phyloP scores from a whole-genome alignment of 2,888 invertebrate species.

The Argyresthia albistria region DNA sequence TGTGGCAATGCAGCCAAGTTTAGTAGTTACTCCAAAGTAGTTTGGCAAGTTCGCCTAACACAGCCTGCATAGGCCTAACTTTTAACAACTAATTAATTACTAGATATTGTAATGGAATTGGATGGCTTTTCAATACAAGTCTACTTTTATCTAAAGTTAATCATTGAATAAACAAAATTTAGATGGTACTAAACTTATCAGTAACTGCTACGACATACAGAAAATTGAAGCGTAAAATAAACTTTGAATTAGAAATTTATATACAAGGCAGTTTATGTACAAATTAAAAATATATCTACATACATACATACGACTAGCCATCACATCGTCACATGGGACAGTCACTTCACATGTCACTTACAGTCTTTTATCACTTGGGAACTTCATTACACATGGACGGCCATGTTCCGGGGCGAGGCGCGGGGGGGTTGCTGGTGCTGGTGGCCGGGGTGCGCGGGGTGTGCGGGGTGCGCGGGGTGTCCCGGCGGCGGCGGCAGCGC shows the following conservation, averaged over 20 bases:
- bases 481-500: conserved; percentile 66
- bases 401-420: conserved; percentile 77
- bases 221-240: neutral
- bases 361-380: conserved; percentile 18
- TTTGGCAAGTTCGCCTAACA: conserved; percentile 51
- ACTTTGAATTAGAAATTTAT: conserved; percentile 18
- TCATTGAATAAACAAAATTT: neutral
- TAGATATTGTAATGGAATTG: neutral
- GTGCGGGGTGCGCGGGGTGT: conserved; percentile 65
- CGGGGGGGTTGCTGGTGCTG: conserved; percentile 64
- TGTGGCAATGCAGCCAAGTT: conserved; percentile 52
- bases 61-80: conserved; percentile 50
- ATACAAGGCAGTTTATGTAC: conserved; percentile 21
- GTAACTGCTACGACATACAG: neutral
- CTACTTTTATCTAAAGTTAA: neutral
- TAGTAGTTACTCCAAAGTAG: conserved; percentile 41
- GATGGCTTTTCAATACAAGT: neutral
- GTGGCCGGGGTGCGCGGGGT: conserved; percentile 47
- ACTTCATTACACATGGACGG: conserved; percentile 80
- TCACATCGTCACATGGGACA: conserved; percentile 26
- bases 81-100: neutral
- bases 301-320: conserved; percentile 50
- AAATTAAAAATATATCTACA: conserved; percentile 10
- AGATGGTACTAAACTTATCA: neutral
- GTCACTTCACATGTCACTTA: conserved; percentile 7